Percentiles rank a stretch among this genome's conserved stretches.
These are phyloP conservation scores for Pseudochirops cupreus DNA, from an alignment of 2,797 vertebrate genomes.

Conservation along the genomic window DNA sequence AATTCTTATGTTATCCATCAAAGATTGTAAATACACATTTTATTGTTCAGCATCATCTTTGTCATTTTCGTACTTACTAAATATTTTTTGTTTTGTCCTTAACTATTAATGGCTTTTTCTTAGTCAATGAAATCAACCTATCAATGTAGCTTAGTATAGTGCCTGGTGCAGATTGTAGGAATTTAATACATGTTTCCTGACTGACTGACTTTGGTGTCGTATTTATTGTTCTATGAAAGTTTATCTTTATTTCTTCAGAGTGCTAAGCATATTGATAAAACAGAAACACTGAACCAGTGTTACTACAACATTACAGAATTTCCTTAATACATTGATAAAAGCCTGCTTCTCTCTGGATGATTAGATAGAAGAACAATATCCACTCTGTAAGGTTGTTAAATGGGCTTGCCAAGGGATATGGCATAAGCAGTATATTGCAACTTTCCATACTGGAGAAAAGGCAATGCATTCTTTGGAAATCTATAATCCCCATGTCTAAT, in stretches of 20 bases:
- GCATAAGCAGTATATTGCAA: not conserved
- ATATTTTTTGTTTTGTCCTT: too few species aligned
- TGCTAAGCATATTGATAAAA: slow-evolving; percentile 10
- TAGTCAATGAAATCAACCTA: too few species aligned
- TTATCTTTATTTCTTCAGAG: slow-evolving; percentile 25
- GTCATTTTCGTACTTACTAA: too few species aligned
- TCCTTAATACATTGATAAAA: slow-evolving; percentile 33
- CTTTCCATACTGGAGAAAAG: not conserved
- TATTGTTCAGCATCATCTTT: too few species aligned
- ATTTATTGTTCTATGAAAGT: not conserved
- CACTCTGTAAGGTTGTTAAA: not conserved
- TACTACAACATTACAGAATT: not conserved
- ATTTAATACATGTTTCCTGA: not conserved
- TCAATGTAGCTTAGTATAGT: not conserved
- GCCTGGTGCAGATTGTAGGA: too few species aligned
- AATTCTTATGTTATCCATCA: too few species aligned
- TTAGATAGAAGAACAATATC: not conserved
- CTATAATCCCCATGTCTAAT: not conserved
- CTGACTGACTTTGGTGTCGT: not conserved
- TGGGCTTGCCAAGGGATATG: not conserved
- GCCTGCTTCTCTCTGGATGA: not conserved
- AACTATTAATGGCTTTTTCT: too few species aligned
- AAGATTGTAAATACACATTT: too few species aligned
- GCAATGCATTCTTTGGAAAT: not conserved
- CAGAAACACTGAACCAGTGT: not conserved